Percentiles rank a stretch among this genome's conserved stretches.
Conservation (phyloP, 2,113 vertebrate genomes). For the Trochalopteron elliotii region DNA sequence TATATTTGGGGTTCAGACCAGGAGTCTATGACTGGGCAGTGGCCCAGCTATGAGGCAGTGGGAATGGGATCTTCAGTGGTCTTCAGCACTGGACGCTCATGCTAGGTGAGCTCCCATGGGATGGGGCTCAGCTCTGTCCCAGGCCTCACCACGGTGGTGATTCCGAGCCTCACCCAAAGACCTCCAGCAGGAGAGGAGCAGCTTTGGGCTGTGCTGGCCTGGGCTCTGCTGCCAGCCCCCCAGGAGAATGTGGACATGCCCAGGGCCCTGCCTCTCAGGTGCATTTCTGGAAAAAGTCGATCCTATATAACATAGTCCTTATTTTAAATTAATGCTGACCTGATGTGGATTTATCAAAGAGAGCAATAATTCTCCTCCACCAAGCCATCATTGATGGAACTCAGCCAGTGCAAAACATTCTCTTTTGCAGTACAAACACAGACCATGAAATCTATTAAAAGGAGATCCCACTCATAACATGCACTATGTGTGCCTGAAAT, state of each 20-base stretch:
- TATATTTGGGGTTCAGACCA: not conserved
- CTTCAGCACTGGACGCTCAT: fast-evolving
- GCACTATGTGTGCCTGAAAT: not conserved
- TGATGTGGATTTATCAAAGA: not conserved
- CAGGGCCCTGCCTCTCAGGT: not conserved
- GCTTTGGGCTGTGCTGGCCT: not conserved
- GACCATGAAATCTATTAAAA: not conserved
- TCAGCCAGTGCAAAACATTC: not conserved
- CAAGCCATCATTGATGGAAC: not conserved
- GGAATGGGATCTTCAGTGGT: not conserved
- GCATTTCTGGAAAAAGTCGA: not conserved
- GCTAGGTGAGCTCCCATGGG: fast-evolving
- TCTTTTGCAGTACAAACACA: not conserved
- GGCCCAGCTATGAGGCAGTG: not conserved
- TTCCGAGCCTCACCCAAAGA: not conserved
- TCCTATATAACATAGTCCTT: not conserved
- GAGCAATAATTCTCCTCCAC: not conserved
- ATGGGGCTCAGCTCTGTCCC: fast-evolving
- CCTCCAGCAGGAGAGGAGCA: not conserved
- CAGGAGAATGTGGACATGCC: not conserved
- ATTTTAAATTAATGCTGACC: not conserved
- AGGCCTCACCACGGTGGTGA: fast-evolving
- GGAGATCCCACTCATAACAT: not conserved
- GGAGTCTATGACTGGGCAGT: not conserved
- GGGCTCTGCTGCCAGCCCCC: not conserved